Base-by-base conservation (phyloP, 2,797 vertebrate genomes). In the Saxicola maurus region DNA sequence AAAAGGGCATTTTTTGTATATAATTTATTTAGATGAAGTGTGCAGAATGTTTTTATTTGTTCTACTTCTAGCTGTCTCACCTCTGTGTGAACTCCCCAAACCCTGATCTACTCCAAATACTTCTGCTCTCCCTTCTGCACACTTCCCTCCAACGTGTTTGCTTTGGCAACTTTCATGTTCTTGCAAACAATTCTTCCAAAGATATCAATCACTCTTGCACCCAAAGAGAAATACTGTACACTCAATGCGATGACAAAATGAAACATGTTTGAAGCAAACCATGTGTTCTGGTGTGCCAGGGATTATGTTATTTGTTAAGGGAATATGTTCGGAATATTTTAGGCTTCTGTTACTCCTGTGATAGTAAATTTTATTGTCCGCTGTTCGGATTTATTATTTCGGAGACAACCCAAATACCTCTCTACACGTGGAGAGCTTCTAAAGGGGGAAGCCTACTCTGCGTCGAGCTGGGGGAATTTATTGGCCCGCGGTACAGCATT, bases 151-250 rank as follows among this genome's bases (percentile, higher is more conserved):
- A 97, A 97, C 72, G 96, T 98, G 98, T 99, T 99, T 99, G 98
- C 98, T 98, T 99, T 99, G 98, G 98, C 98, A 98, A 96, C 97
- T 97, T 97, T 94, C 96, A 96, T 91, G 96, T 98, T 98, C 98
- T 96, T 97, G 95, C 98, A 99, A 98, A 98, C 98, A 98, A 97
- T 98, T 98, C 97, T 96, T 97, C 97, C 97, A 96, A 97, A 96
- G 98, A 98, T 98, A 99, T 99, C 98, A 98, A 99, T 99, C 98
- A 99, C 97, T 97, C 97, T 97, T 98, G 98, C 98, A 98, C 97
- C 97, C 97, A 96, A 97, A 97, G 96, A 98, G 97, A 97, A 97
- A 97, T 96, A 96, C 95, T 91, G 96, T 91, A 93, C 94, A 94
- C 98, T 98, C 98, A 97, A 97, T 97, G 97, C 92, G 98, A 98